These are phyloP conservation scores for Thaumetopoea pityocampa DNA, from an alignment of 1,140 invertebrate species.

Conservation along the genomic window DNA sequence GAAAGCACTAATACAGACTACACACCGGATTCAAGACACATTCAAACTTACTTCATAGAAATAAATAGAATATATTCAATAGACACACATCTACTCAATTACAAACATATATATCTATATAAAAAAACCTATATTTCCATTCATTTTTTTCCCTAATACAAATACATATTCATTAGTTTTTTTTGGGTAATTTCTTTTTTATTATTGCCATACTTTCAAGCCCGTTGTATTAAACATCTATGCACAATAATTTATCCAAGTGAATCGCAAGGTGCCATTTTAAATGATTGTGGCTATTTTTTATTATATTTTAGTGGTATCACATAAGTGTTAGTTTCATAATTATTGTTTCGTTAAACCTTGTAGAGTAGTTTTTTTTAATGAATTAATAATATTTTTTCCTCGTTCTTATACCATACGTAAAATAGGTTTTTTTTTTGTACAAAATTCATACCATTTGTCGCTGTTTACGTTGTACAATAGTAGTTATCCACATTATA, in stretches of 20 bases:
- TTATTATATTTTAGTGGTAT: conserved; percentile 57
- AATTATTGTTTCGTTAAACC: conserved; percentile 39
- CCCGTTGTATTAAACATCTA: conserved; percentile 11
- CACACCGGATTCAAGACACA: conserved; percentile 26
- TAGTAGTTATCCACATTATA: conserved; percentile 38
- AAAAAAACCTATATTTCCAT: too few relatives aligned
- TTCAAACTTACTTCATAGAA: conserved; percentile 12
- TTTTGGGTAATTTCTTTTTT: conserved; percentile 10
- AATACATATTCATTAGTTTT: too few relatives aligned
- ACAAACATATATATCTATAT: too few relatives aligned
- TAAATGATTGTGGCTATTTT: conserved; percentile 65
- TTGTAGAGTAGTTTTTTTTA: conserved; percentile 24
- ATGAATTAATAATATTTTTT: conserved; percentile 16
- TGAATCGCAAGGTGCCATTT: conserved; percentile 69
- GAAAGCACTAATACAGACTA: conserved; percentile 46
- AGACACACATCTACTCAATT: conserved; percentile 6
- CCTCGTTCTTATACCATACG: conserved; percentile 21
- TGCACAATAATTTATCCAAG: conserved; percentile 23
- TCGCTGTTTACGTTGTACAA: conserved; percentile 32
- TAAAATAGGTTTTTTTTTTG: conserved; percentile 32
- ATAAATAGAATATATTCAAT: conserved; percentile 16
- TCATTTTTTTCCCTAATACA: too few relatives aligned
- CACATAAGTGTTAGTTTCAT: conserved; percentile 65
- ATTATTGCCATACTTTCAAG: conserved; percentile 8
- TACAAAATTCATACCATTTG: conserved; percentile 37